A percentile compares a stretch with the other conserved stretches of the same genome.
Conservation (phyloP, 2,888 invertebrate species). For the Acutogordius australiensis region DNA sequence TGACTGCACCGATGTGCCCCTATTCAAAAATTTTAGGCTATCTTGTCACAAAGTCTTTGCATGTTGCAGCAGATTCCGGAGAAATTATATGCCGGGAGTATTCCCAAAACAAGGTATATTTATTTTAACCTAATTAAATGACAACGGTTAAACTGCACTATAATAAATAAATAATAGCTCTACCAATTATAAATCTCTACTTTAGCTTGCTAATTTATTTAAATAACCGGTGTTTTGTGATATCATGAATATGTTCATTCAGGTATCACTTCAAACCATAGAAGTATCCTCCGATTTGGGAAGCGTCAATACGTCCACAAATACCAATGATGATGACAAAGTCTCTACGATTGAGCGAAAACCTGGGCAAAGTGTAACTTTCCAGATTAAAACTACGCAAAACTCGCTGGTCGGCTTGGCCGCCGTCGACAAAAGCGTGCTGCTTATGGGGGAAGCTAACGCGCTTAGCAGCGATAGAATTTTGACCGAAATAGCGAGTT, state of each 20-base stretch:
- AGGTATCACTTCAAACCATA: no score
- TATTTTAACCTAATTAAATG: no score
- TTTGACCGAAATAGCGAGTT: not conserved
- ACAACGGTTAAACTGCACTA: no score
- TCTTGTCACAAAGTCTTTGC: not conserved
- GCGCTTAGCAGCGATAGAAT: slow-evolving; percentile 30
- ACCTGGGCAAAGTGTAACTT: slow-evolving; percentile 24
- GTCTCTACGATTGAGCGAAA: not conserved
- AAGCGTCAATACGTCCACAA: no score
- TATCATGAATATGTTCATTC: no score
- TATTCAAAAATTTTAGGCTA: not conserved
- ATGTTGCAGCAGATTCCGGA: not conserved
- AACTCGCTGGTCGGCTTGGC: slow-evolving; percentile 57
- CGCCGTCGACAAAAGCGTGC: slow-evolving; percentile 54
- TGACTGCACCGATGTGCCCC: not conserved
- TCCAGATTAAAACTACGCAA: slow-evolving; percentile 46
- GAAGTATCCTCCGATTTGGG: no score
- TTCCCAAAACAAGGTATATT: not conserved
- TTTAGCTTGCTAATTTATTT: no score
- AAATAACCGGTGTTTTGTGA: no score
- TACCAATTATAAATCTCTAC: no score
- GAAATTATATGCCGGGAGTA: not conserved
- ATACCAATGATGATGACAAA: no score
- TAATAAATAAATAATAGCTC: no score
- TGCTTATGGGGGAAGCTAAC: slow-evolving; percentile 41